Base-by-base conservation (phyloP, 92 coral and sea anemone genomes). In the Phenganax stokvisi region DNA sequence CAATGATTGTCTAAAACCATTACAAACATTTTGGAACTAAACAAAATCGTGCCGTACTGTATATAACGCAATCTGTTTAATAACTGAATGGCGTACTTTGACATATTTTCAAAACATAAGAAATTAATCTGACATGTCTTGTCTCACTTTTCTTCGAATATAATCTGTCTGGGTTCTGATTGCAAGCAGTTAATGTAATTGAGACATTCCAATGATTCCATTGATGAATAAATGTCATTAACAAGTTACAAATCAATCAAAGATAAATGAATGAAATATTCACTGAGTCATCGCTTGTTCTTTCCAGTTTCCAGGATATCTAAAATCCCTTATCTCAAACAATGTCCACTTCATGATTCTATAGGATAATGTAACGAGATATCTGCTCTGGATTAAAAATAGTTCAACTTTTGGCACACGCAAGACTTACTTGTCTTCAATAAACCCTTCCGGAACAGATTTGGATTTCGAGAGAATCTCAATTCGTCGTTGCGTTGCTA, bases 401-500 rank as follows among this genome's bases (percentile, higher is more conserved):
- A 13, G 51, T 29, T 55, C 47, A 37, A 37, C 57, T 27, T 76
- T 76, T 8, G 69, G 70, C 51, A 31, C 59, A 56, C 57, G 30
- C 63, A 11, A 37, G 52, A 53, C 87, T 86, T 76, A 93, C 98
- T 91, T 90, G 63, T 93, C 98, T 15, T 91, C 98, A 5, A 91
- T 77, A 79, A 93, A 93, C 0, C 98, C 98, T 10, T 80, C 85
- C 0, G 98, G 98, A 52, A 91, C 56, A 8, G 94, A 93, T 28
- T 93, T 93, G 6, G 98, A 72, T 72, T 75, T 83, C 0, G 97
- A 80, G 44, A 93, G 81, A 11, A 63, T 82, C 47, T 91, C 94
- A 12, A 90, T 87, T 67, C 96, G 75, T 8, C 84, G 74, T 17
- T 88, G 56, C 11, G 51, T 81, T 17, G 85, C 97, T 89, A 80